phyloP scores from a whole-genome alignment of 2,888 invertebrate species.

The Temnothorax ravouxi region DNA sequence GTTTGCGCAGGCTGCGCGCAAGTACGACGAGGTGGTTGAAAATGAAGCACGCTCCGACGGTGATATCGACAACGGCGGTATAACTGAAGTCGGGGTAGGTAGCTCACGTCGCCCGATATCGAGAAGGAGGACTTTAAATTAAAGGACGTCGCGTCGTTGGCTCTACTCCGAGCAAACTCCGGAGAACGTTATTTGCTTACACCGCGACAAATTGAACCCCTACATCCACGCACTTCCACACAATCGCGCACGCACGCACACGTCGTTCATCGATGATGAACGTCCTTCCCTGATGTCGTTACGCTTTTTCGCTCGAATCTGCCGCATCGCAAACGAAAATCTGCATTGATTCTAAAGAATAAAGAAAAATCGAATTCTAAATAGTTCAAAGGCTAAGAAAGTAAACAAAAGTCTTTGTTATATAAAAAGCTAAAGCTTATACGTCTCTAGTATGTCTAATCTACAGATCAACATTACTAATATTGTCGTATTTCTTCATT shows the following conservation, averaged over 20 bases:
- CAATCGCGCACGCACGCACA: conserved; percentile 11
- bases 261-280: background rate
- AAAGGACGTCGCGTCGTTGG: conserved; percentile 83
- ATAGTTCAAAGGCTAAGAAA: background rate
- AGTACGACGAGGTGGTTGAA: conserved; percentile 70
- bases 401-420: background rate
- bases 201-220: conserved; percentile 84
- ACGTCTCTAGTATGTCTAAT: background rate
- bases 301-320: conserved; percentile 10
- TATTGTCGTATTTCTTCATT: background rate
- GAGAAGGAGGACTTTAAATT: conserved; percentile 82
- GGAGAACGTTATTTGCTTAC: conserved; percentile 83
- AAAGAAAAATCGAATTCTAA: background rate
- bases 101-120: conserved; percentile 74
- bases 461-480: background rate
- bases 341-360: conserved; percentile 4
- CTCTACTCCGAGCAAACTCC: conserved; percentile 83
- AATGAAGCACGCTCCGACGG: conserved; percentile 63
- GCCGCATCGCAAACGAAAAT: conserved; percentile 7
- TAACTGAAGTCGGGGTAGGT: conserved; percentile 65
- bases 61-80: conserved; percentile 57
- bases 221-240: conserved; percentile 39
- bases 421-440: background rate
- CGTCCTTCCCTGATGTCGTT: conserved; percentile 22
- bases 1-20: conserved; percentile 81